Conservation (phyloP, 2,113 vertebrate genomes). For the Hippocampus abdominalis region DNA sequence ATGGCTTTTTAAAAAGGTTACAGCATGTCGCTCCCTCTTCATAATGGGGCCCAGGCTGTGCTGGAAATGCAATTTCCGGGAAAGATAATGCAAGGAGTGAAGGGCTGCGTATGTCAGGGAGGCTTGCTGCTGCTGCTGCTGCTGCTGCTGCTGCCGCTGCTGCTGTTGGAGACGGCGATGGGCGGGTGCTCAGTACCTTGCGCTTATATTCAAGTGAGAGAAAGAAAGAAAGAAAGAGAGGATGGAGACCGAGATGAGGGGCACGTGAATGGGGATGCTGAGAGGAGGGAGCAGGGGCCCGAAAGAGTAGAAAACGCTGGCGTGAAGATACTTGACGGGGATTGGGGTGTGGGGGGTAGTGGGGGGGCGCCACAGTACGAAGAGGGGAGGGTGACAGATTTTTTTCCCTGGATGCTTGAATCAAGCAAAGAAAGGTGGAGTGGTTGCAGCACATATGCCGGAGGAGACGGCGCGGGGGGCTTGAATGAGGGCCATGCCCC, state of each 20-base stretch:
- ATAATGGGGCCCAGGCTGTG: slow-evolving; percentile 78
- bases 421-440: slow-evolving; percentile 33
- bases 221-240: slow-evolving; percentile 8
- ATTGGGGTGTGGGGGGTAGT: slow-evolving; percentile 5
- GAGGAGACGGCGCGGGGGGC: slow-evolving; percentile 21
- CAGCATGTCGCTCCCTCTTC: slow-evolving; percentile 76
- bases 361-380: neutral
- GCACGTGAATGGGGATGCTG: slow-evolving; percentile 13
- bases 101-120: slow-evolving; percentile 34
- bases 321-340: slow-evolving; percentile 23
- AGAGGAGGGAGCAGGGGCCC: neutral
- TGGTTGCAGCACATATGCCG: slow-evolving; percentile 21
- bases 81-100: slow-evolving; percentile 75
- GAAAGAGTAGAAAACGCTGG: slow-evolving; percentile 17
- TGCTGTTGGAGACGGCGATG: slow-evolving; percentile 17
- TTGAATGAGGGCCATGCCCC: slow-evolving; percentile 15
- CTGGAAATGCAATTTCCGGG: slow-evolving; percentile 80
- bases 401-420: slow-evolving; percentile 32
- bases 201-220: slow-evolving; percentile 47
- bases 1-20: slow-evolving; percentile 82
- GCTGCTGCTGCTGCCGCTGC: neutral
- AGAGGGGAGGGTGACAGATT: slow-evolving; percentile 24
- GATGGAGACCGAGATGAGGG: slow-evolving; percentile 16
- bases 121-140: neutral
- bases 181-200: slow-evolving; percentile 36